Evolutionary conservation across 2,888 invertebrate genomes (phyloP).

Genomic region (Drosophila ustulata): DNA sequence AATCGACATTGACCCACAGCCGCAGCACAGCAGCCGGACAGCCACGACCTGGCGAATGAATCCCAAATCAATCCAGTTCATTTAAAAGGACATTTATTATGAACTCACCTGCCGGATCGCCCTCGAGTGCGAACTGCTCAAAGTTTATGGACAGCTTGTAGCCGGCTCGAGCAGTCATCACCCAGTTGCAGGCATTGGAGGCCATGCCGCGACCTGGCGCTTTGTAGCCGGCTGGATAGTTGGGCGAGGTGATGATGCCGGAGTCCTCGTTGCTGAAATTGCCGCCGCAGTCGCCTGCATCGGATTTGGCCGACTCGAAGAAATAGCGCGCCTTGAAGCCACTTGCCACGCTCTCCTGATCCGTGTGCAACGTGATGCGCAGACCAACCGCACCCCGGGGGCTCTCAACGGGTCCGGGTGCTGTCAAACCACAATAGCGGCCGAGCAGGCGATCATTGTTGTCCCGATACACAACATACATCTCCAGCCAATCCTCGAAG

Average conservation of each 20-base stretch:
- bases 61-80: background rate
- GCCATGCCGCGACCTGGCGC: conserved; percentile 92
- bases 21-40: conserved; percentile 96
- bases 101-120: conserved; percentile 92
- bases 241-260: conserved; percentile 94
- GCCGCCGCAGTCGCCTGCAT: conserved; percentile 96
- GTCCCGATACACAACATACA: conserved; percentile 95
- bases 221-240: conserved; percentile 95
- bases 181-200: conserved; percentile 98
- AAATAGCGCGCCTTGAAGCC: conserved; percentile 98
- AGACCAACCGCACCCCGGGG: conserved; percentile 95
- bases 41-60: conserved; percentile 89
- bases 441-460: conserved; percentile 93
- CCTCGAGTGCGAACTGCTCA: conserved; percentile 96
- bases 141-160: conserved; percentile 96
- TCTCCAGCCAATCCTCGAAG: conserved; percentile 97
- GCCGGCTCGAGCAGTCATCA: conserved; percentile 93
- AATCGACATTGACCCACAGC: conserved; percentile 91
- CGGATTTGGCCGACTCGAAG: conserved; percentile 95
- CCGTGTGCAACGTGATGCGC: conserved; percentile 95
- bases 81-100: too few species aligned
- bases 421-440: conserved; percentile 95
- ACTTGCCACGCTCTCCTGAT: conserved; percentile 94
- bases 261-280: conserved; percentile 94
- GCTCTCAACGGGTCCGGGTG: conserved; percentile 98